A percentile compares a stretch with the other conserved stretches of the same genome.
Conservation (phyloP, 2,113 vertebrate species). For the Channa argus region DNA sequence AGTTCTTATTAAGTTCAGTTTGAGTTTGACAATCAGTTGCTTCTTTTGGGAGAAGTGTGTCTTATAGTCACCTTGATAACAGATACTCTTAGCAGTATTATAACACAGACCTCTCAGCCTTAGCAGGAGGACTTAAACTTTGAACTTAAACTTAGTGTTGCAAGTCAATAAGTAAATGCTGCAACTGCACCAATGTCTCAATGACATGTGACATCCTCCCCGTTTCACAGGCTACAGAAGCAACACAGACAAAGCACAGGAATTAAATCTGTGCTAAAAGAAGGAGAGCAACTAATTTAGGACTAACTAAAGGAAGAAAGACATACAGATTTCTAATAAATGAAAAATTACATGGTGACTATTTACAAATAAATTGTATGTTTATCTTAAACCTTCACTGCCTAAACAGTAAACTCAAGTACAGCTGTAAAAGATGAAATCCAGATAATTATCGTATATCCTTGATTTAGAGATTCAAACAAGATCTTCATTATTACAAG, state of each 20-base stretch:
- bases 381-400: not conserved
- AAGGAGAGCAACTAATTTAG: conserved; percentile 3
- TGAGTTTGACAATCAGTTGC: not conserved
- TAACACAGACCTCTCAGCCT: not conserved
- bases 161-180: conserved; percentile 23
- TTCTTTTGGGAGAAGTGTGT: conserved; percentile 6
- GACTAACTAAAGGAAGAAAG: not conserved
- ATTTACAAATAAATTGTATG: not conserved
- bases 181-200: conserved; percentile 39
- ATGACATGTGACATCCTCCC: too few relatives aligned
- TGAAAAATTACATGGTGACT: too few relatives aligned
- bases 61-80: not conserved
- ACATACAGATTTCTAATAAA: conserved; percentile 2
- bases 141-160: conserved; percentile 38
- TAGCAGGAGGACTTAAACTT: conserved; percentile 37
- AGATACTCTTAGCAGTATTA: not conserved
- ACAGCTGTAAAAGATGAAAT: conserved; percentile 18
- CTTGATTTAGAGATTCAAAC: conserved; percentile 8
- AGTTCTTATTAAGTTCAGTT: not conserved
- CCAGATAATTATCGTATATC: conserved; percentile 8
- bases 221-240: conserved; percentile 32
- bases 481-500: not conserved
- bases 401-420: not conserved
- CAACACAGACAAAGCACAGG: conserved; percentile 17
- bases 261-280: conserved; percentile 4